Percentiles rank a stretch among this genome's conserved stretches.
phyloP scores from a whole-genome alignment of 2,888 invertebrate species.

The Apamea epomidion region DNA sequence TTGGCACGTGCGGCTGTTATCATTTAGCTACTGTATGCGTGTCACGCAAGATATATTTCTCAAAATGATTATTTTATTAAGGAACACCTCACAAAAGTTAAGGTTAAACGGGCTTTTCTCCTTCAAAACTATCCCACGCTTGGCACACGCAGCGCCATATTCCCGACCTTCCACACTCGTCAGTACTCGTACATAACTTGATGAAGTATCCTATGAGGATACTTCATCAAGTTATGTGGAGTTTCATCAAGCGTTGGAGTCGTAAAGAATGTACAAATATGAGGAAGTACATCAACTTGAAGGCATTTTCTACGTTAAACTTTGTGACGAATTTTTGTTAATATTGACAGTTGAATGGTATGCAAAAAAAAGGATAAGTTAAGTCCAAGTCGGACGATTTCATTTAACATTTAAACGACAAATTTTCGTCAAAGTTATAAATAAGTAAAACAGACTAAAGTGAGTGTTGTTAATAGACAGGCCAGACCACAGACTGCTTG shows the following conservation, averaged over 20 bases:
- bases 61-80: constrained; percentile 7
- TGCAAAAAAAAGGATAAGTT: background rate
- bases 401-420: background rate
- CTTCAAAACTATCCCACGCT: constrained; percentile 45
- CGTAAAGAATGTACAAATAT: constrained; percentile 67
- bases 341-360: constrained; percentile 11
- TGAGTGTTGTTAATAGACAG: background rate
- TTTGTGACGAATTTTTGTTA: constrained; percentile 14
- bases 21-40: too few species aligned
- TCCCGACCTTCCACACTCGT: constrained; percentile 36
- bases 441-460: background rate
- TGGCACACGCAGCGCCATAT: constrained; percentile 35
- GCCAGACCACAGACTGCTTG: background rate
- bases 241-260: constrained; percentile 23
- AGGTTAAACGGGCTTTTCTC: constrained; percentile 16
- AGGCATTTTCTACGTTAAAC: constrained; percentile 20
- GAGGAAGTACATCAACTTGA: constrained; percentile 48
- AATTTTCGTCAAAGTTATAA: background rate
- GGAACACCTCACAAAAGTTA: constrained; percentile 12
- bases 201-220: constrained; percentile 72
- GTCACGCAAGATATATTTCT: background rate
- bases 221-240: too few species aligned
- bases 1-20: background rate
- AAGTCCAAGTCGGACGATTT: background rate
- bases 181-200: constrained; percentile 65